A percentile compares a stretch with the other conserved stretches of the same genome.
Conservation (phyloP, 2,888 invertebrate genomes). For the Nephrotoma flavescens region DNA sequence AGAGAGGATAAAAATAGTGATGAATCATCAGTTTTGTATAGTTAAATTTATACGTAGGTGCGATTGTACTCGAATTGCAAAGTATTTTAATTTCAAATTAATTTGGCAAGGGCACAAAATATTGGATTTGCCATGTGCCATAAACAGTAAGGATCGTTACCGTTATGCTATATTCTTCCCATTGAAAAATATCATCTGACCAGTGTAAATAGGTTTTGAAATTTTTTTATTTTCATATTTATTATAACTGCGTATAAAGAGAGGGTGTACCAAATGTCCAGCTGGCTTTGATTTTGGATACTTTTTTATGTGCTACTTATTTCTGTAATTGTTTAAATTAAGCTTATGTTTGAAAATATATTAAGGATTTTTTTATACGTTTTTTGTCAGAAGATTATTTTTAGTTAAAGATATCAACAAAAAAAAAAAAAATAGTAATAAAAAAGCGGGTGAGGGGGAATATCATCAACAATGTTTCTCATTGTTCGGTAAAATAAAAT, state of each 20-base stretch:
- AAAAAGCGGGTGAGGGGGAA: not conserved
- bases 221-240: not conserved
- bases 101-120: not conserved
- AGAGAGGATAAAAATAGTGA: not conserved
- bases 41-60: not conserved
- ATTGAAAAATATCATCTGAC: not conserved
- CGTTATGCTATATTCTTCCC: not conserved
- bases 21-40: not conserved
- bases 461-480: not conserved
- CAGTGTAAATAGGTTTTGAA: not conserved
- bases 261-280: not conserved
- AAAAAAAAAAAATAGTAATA: not conserved
- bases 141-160: not conserved
- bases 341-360: not conserved
- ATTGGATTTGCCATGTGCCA: not conserved
- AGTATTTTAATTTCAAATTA: not conserved
- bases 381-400: not conserved
- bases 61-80: not conserved
- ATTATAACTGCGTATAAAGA: not conserved
- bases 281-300: not conserved
- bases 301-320: not conserved
- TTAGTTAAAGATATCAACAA: not conserved
- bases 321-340: not conserved
- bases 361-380: not conserved
- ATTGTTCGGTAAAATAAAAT: not conserved